Evolutionary conservation across 2,113 vertebrate species (phyloP), one percentile per base, ranked within the genome.

Genomic region (Leptobrachium leishanense): DNA sequence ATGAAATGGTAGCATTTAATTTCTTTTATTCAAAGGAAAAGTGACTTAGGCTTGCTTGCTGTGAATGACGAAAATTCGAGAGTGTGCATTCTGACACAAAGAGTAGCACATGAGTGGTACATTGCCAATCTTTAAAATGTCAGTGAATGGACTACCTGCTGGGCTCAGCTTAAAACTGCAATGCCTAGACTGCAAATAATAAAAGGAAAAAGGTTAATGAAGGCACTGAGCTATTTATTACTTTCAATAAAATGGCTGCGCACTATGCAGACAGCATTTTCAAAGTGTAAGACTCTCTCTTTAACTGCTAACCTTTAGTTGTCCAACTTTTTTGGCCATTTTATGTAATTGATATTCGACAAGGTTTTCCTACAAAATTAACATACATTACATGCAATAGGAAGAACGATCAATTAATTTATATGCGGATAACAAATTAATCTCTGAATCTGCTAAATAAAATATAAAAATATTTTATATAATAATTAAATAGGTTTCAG

Each of bases 121-220:
- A 88, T 86, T 89, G 82, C 83, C 89, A 89, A 0, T 84, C 86
- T 89, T 83, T 88, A 83, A 95, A 95, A 94, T 95, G 92, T 92
- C 92, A 93, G 74, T 86, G 85, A 77, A 69, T 81, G 82, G 87
- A 79, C 77, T 88, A 85, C 89, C 92, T 88, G 89, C 91, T 90
- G 91, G 84, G 90, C 82, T 88, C 57, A 20, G 86, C 82, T 85
- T 72, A 78, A 83, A 85, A 62, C 83, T 82, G 12, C 0, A 6
- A 80, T 89, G 80, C 72, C 83, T 87, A 89, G 84, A 65, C 82
- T 89, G 87, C 82, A 91, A 89, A 90, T 90, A 87, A 90, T 88
- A 86, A 86, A 31, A 89, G 84, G 81, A 86, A 85, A 92, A 95
- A 94, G 91, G 92, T 95, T 95, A 95, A 95, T 93, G 90, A 95